Conservation (phyloP, 2,113 vertebrate genomes). For the Megaceryle torquata region DNA sequence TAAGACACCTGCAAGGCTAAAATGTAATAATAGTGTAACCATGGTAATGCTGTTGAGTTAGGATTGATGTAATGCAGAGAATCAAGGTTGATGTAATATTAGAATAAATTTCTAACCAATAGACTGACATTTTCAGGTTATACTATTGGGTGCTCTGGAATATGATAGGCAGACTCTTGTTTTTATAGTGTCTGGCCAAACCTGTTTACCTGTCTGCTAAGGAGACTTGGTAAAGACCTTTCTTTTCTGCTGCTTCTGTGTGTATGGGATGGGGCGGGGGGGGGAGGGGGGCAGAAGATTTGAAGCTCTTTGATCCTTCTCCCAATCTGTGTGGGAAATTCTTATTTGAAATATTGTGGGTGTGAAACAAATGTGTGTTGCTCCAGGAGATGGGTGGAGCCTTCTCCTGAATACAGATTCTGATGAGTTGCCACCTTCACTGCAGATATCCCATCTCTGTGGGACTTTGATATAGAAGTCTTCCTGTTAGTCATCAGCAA, state of each 20-base stretch:
- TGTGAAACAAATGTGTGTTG: background rate
- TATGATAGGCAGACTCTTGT: background rate
- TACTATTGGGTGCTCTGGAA: background rate
- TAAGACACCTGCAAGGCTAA: conserved; percentile 5
- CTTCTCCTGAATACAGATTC: background rate
- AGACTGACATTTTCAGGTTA: background rate
- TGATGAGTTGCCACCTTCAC: background rate
- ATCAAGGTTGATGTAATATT: background rate
- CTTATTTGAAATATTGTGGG: background rate
- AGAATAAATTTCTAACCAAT: background rate
- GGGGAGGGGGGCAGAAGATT: background rate
- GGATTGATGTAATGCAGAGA: background rate
- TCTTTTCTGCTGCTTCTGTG: background rate
- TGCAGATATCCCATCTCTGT: background rate
- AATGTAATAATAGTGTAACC: conserved; percentile 13
- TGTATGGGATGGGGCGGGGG: background rate
- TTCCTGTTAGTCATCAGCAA: background rate
- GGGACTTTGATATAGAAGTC: accelerated
- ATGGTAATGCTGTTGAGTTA: conserved; percentile 16
- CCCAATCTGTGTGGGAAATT: background rate
- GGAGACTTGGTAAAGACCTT: background rate
- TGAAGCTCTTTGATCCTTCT: background rate
- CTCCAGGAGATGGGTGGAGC: background rate
- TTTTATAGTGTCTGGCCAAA: background rate
- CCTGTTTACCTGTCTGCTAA: background rate